A percentile compares a stretch with the other conserved stretches of the same genome.
phyloP scores from a whole-genome alignment of 2,113 vertebrate species.

The Parus major region DNA sequence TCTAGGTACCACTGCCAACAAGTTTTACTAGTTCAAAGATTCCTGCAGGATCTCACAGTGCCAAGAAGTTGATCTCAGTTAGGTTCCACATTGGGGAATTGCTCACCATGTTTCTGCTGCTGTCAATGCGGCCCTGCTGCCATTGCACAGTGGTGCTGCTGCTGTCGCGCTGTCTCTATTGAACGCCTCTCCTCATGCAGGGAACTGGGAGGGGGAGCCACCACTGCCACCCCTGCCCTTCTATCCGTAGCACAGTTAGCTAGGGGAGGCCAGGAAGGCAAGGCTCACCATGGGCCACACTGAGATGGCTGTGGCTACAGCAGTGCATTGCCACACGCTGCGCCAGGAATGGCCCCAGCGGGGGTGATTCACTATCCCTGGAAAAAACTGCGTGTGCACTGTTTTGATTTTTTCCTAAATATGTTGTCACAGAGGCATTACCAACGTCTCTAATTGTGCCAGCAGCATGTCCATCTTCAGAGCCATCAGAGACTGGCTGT shows the following conservation, averaged over 20 bases:
- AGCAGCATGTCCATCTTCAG: not conserved
- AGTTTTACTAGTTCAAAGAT: not conserved
- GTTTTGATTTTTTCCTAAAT: not conserved
- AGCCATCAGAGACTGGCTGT: not conserved
- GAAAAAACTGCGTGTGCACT: not conserved
- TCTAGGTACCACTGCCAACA: not conserved
- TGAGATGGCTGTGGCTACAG: not conserved
- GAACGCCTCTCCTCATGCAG: not conserved
- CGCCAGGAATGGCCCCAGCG: not conserved
- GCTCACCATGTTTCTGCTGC: not conserved
- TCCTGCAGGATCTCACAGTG: not conserved
- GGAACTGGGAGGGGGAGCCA: not conserved
- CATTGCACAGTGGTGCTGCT: not conserved
- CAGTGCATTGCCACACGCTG: not conserved
- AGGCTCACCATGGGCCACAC: rapidly evolving
- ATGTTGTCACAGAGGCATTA: not conserved
- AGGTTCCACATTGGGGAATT: not conserved
- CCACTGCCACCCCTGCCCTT: not conserved
- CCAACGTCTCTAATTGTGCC: not conserved
- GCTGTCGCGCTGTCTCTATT: rapidly evolving
- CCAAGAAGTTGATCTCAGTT: not conserved
- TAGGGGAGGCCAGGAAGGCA: not conserved
- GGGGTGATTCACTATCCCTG: too few species aligned
- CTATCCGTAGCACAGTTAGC: not conserved
- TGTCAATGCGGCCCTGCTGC: not conserved